These are phyloP conservation scores for Asteroscopus sphinx DNA, from an alignment of 2,888 invertebrate genomes.

Conservation along the genomic window DNA sequence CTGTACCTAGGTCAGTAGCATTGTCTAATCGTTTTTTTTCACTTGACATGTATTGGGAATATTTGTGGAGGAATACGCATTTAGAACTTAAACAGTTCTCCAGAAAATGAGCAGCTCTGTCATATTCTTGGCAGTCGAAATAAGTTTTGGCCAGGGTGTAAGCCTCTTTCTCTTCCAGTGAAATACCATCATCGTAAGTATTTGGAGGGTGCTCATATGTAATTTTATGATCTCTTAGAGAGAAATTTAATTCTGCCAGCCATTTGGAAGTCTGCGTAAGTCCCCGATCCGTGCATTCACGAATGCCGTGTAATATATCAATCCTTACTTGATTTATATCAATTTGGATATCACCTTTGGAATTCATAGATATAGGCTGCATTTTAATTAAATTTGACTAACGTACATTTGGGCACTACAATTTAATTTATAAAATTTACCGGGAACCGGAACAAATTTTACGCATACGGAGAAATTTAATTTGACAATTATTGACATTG, in stretches of 20 bases:
- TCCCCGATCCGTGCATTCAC: slow-evolving; percentile 94
- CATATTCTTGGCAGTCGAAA: slow-evolving; percentile 97
- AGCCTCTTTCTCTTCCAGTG: slow-evolving; percentile 91
- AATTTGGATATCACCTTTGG: slow-evolving; percentile 81
- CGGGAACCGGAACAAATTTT: slow-evolving; percentile 13
- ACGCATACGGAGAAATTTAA: slow-evolving; percentile 18
- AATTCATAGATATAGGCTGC: slow-evolving; percentile 75
- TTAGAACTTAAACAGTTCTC: slow-evolving; percentile 92
- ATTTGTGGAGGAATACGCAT: slow-evolving; percentile 95
- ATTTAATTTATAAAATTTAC: slow-evolving; percentile 11
- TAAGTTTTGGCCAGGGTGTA: slow-evolving; percentile 96
- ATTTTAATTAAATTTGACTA: slow-evolving; percentile 50
- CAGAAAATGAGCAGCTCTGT: slow-evolving; percentile 95
- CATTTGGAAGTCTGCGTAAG: slow-evolving; percentile 95
- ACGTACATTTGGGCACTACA: slow-evolving; percentile 8
- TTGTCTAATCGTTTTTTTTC: slow-evolving; percentile 97
- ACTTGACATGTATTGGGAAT: slow-evolving; percentile 96
- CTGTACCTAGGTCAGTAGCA: slow-evolving; percentile 77
- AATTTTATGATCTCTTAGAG: slow-evolving; percentile 92
- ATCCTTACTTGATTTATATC: slow-evolving; percentile 83
- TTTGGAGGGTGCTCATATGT: slow-evolving; percentile 84
- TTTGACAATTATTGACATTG: slow-evolving; percentile 6
- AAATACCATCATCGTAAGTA: slow-evolving; percentile 80
- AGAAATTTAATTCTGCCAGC: slow-evolving; percentile 95
- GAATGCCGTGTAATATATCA: slow-evolving; percentile 81